Conservation (phyloP, 1,140 invertebrate genomes). For the Cydia strobilella region DNA sequence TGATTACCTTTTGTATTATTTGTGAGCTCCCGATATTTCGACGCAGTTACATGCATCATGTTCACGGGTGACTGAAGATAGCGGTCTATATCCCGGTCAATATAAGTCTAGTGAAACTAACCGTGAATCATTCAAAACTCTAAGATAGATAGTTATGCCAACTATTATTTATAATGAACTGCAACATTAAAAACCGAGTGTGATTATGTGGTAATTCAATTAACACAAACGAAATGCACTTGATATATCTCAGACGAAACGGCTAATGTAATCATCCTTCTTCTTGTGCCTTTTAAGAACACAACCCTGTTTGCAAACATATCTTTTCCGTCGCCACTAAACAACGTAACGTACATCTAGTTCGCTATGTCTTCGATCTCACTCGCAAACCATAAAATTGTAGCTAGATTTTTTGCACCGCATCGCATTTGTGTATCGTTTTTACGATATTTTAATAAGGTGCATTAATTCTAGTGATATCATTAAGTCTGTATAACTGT, state of each 20-base stretch:
- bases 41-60: too few relatives aligned
- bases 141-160: too few relatives aligned
- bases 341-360: neutral
- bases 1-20: too few relatives aligned
- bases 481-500: slow-evolving; percentile 21
- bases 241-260: neutral
- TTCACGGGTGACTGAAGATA: too few relatives aligned
- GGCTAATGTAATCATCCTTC: neutral
- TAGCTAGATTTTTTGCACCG: neutral
- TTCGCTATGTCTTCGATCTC: neutral
- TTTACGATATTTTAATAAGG: slow-evolving; percentile 24
- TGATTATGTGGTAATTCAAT: too few relatives aligned
- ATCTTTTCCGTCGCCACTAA: neutral
- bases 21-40: too few relatives aligned
- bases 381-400: neutral
- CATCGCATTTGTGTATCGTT: slow-evolving; percentile 17
- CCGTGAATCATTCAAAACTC: too few relatives aligned
- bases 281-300: slow-evolving; percentile 1
- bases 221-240: neutral
- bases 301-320: neutral
- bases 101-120: too few relatives aligned
- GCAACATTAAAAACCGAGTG: too few relatives aligned
- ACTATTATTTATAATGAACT: neutral
- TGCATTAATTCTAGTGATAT: slow-evolving; percentile 26
- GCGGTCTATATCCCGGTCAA: too few relatives aligned